Conservation (phyloP, 1,140 invertebrate genomes). For the Dendroctonus ponderosae region DNA sequence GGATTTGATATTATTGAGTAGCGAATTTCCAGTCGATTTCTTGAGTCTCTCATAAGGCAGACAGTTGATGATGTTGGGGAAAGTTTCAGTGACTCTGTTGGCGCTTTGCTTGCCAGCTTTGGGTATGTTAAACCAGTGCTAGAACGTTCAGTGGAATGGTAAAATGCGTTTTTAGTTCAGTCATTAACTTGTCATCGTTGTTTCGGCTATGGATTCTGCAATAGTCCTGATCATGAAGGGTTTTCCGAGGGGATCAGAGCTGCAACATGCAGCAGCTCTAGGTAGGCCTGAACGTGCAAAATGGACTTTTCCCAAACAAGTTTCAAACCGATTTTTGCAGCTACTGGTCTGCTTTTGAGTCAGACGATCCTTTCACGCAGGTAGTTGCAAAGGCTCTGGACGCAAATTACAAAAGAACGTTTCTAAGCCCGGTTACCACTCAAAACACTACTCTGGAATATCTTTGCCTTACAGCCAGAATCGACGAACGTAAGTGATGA, state of each 20-base stretch:
- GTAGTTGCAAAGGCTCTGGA: neutral
- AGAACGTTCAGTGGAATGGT: neutral
- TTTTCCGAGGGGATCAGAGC: neutral
- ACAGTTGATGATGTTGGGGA: too few relatives aligned
- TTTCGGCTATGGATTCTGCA: slow-evolving; percentile 5
- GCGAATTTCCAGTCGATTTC: too few relatives aligned
- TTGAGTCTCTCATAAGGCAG: too few relatives aligned
- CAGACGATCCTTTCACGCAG: neutral
- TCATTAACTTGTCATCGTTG: neutral
- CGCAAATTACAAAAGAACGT: neutral
- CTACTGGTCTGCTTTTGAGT: neutral
- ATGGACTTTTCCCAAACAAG: neutral
- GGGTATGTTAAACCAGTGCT: neutral
- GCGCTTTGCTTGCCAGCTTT: neutral
- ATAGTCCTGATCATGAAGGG: neutral
- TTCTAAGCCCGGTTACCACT: neutral
- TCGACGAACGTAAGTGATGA: slow-evolving; percentile 3
- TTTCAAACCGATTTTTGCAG: neutral
- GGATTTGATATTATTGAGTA: too few relatives aligned
- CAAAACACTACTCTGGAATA: neutral
- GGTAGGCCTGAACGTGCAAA: neutral
- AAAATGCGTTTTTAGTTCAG: neutral
- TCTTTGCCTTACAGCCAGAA: neutral
- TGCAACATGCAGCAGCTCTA: slow-evolving; percentile 2
- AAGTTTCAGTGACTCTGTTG: neutral